Conservation (phyloP, 2,113 vertebrate species). For the Oncorhynchus gorbuscha region DNA sequence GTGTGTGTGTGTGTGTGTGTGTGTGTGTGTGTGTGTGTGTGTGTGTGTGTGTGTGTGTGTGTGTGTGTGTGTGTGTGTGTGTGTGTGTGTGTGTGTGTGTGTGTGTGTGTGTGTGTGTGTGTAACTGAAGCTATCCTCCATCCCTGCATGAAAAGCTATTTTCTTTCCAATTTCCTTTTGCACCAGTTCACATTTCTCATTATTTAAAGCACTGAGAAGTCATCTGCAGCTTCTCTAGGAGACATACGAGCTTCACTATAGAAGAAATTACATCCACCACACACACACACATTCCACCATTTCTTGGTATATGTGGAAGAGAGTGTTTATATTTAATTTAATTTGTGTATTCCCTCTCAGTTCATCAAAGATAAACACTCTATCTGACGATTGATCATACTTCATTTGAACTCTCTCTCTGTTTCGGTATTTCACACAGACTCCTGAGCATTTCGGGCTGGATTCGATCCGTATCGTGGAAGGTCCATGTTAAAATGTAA, state of each 20-base stretch:
- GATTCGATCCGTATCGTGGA: no score
- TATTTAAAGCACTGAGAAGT: conserved; percentile 41
- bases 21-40: background rate
- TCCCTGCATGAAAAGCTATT: conserved; percentile 52
- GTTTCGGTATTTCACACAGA: conserved; percentile 11
- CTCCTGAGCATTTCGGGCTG: conserved; percentile 10
- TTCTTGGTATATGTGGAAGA: background rate
- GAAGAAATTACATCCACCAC: conserved; percentile 9
- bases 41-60: background rate
- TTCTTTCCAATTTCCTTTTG: conserved; percentile 39
- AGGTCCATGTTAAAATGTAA: no score
- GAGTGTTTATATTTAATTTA: background rate
- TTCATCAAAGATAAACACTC: conserved; percentile 7
- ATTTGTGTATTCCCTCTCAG: conserved; percentile 1
- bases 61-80: background rate
- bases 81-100: background rate
- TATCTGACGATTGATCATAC: conserved; percentile 29
- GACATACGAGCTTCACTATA: conserved; percentile 14
- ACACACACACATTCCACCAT: background rate
- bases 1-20: background rate
- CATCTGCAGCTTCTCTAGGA: conserved; percentile 37
- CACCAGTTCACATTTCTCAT: conserved; percentile 44
- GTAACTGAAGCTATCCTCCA: conserved; percentile 44
- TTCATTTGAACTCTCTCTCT: conserved; percentile 2
- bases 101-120: background rate